A percentile compares a stretch with the other conserved stretches of the same genome.
phyloP scores from a whole-genome alignment of 2,888 invertebrate genomes.

The Drosophila rubida region DNA sequence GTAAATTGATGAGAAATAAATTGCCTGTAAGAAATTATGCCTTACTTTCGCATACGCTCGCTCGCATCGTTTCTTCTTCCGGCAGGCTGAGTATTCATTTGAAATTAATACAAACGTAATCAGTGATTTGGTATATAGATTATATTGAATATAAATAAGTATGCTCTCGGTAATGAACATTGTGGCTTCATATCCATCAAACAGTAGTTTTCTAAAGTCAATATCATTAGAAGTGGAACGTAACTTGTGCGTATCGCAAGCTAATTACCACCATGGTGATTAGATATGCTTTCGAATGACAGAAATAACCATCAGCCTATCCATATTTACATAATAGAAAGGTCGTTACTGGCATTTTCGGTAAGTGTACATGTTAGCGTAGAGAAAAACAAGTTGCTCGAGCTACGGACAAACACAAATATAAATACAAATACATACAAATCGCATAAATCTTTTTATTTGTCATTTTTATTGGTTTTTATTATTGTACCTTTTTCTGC shows the following conservation, averaged over 20 bases:
- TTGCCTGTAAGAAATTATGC: constrained; percentile 25
- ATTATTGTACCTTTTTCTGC: constrained; percentile 77
- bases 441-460: constrained; percentile 80
- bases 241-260: not conserved
- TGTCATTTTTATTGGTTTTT: constrained; percentile 81
- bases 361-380: constrained; percentile 42
- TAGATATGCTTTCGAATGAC: not conserved
- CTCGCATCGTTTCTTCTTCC: not conserved
- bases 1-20: constrained; percentile 51
- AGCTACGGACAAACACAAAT: constrained; percentile 5
- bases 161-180: too few species aligned
- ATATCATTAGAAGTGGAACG: not conserved
- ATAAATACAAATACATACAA: constrained; percentile 41
- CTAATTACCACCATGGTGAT: not conserved
- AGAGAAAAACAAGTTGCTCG: constrained; percentile 52
- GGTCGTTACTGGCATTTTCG: constrained; percentile 12
- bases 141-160: not conserved
- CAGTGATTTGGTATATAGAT: not conserved
- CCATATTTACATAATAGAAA: not conserved
- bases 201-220: not conserved
- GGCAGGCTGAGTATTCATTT: not conserved
- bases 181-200: too few species aligned
- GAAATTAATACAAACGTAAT: not conserved
- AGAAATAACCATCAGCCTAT: not conserved
- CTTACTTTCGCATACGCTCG: not conserved